These are phyloP conservation scores for Salvelinus alpinus DNA, from an alignment of 2,113 vertebrate species.

Conservation along the genomic window DNA sequence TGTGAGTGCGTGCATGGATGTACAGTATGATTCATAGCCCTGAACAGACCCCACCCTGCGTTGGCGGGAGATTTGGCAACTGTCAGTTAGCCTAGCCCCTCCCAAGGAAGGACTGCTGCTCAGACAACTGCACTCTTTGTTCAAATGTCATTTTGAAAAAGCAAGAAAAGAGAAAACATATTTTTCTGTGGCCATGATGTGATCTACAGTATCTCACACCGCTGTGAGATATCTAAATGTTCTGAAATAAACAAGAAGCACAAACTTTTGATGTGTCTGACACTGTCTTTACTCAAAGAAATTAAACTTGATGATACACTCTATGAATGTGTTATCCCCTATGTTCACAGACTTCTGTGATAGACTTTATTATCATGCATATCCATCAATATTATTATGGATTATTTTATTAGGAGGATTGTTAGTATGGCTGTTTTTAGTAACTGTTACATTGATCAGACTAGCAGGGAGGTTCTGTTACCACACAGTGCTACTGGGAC, in stretches of 20 bases:
- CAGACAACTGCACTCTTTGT: conserved; percentile 78
- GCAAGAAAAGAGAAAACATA: conserved; percentile 39
- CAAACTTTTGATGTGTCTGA: background rate
- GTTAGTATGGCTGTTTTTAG: background rate
- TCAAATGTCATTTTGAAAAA: conserved; percentile 69
- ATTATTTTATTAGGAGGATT: background rate
- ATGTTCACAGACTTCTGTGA: no score
- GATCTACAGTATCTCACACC: background rate
- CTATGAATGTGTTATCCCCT: no score
- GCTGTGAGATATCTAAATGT: background rate
- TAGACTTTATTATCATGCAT: background rate
- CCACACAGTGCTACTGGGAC: conserved; percentile 9
- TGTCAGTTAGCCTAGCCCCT: conserved; percentile 63
- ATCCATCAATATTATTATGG: background rate
- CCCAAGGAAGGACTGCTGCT: conserved; percentile 59
- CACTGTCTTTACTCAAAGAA: background rate
- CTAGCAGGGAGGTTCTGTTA: background rate
- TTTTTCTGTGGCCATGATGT: conserved; percentile 25
- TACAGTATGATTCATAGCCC: conserved; percentile 70
- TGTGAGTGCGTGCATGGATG: conserved; percentile 39
- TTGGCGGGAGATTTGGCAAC: conserved; percentile 73
- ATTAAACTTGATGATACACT: background rate
- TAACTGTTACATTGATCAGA: background rate
- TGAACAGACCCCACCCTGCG: conserved; percentile 73
- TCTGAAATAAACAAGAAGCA: background rate